phyloP scores from a whole-genome alignment of 2,797 vertebrate genomes.

The Gymnopithys bicolor region DNA sequence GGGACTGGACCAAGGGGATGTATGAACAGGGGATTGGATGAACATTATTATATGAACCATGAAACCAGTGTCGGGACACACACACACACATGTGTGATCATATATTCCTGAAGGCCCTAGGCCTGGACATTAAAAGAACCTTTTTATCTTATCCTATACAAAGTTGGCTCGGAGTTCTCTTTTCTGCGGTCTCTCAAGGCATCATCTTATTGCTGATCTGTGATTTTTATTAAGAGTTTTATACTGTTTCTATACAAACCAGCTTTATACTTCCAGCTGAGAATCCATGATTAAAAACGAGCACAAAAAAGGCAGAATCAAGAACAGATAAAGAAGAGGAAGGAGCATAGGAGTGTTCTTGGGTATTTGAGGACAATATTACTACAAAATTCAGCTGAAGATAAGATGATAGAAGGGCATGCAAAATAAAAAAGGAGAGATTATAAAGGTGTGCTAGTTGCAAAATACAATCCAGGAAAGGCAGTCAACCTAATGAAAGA shows the following conservation, averaged over 20 bases:
- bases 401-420: not conserved
- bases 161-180: no score
- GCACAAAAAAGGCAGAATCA: not conserved
- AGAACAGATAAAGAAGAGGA: not conserved
- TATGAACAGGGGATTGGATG: no score
- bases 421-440: not conserved
- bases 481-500: not conserved
- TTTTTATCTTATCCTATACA: no score
- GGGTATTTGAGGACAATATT: not conserved
- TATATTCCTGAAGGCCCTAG: no score
- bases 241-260: not conserved
- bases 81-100: no score
- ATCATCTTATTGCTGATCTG: not conserved
- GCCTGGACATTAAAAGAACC: no score
- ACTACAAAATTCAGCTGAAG: not conserved
- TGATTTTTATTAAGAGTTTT: not conserved
- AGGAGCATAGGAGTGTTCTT: not conserved
- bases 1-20: no score
- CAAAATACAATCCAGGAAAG: not conserved
- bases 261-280: not conserved
- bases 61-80: no score
- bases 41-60: no score
- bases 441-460: not conserved
- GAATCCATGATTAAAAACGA: not conserved
- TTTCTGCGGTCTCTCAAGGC: no score